A percentile compares a stretch with the other conserved stretches of the same genome.
Conservation (phyloP, 2,888 invertebrate genomes). For the Ametastegia equiseti region DNA sequence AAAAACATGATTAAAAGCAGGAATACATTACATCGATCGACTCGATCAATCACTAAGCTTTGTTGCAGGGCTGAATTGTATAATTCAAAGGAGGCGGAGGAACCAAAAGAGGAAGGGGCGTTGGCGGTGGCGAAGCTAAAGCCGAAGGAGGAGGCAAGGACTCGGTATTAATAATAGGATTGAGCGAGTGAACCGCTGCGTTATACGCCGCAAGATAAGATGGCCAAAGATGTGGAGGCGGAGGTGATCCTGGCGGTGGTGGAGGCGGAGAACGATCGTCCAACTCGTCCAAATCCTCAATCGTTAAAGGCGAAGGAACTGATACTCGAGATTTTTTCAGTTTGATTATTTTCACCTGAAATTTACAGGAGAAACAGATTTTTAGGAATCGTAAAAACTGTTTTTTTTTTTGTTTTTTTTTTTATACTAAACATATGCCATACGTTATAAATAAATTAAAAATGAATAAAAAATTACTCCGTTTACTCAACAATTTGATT, state of each 20-base stretch:
- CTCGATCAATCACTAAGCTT: constrained; percentile 60
- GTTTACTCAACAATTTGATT: constrained; percentile 12
- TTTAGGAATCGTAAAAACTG: no score
- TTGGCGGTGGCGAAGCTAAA: constrained; percentile 70
- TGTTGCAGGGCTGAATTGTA: constrained; percentile 73
- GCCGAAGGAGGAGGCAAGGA: constrained; percentile 52
- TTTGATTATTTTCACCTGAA: constrained; percentile 76
- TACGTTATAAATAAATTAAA: no score
- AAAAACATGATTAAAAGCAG: not conserved
- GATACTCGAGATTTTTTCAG: constrained; percentile 72
- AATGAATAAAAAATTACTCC: not conserved
- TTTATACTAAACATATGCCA: no score
- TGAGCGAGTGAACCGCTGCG: constrained; percentile 54
- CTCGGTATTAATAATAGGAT: constrained; percentile 33
- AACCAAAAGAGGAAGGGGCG: constrained; percentile 71
- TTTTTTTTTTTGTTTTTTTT: no score
- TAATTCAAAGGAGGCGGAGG: constrained; percentile 73
- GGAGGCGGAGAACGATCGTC: constrained; percentile 80
- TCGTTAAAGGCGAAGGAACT: constrained; percentile 69
- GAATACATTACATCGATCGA: not conserved
- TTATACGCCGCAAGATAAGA: constrained; percentile 70
- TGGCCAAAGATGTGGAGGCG: constrained; percentile 78
- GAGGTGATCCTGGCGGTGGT: constrained; percentile 81
- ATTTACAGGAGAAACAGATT: constrained; percentile 47
- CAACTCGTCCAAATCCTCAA: constrained; percentile 77